These are phyloP conservation scores for Sinocyclocheilus anophthalmus DNA, from an alignment of 2,113 vertebrate species.

Conservation along the genomic window DNA sequence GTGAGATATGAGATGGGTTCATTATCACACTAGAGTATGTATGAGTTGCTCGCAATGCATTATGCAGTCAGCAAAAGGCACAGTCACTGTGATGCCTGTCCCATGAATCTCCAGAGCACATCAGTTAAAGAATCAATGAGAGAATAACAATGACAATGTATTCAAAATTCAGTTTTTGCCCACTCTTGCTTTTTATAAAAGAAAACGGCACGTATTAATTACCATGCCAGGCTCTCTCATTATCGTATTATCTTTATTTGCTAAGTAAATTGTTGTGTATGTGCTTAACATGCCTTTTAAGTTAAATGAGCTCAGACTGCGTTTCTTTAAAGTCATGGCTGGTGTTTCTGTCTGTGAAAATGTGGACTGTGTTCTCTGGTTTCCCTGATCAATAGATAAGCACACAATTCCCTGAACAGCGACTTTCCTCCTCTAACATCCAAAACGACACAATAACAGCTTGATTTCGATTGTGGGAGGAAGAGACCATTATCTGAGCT, in stretches of 20 bases:
- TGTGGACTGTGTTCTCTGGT: constrained; percentile 41
- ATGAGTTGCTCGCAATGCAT: constrained; percentile 32
- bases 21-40: constrained; percentile 6
- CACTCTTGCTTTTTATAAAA: not conserved
- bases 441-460: constrained; percentile 41
- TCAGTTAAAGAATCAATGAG: constrained; percentile 17
- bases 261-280: not conserved
- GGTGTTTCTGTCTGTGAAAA: constrained; percentile 26
- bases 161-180: not conserved
- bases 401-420: constrained; percentile 46
- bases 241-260: not conserved
- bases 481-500: not conserved
- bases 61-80: not conserved
- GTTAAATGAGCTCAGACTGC: constrained; percentile 36
- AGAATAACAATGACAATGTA: constrained; percentile 6
- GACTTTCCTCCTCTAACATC: constrained; percentile 37
- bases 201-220: not conserved
- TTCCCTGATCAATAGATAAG: constrained; percentile 54
- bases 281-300: constrained; percentile 33
- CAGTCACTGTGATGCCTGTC: not conserved
- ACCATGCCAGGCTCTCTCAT: not conserved
- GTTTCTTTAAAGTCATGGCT: constrained; percentile 31
- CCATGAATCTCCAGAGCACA: constrained; percentile 4
- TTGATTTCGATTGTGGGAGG: constrained; percentile 33
- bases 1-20: not conserved